Evolutionary conservation across 2,888 invertebrate genomes (phyloP), one percentile per base, ranked within the genome.

Genomic region (Sesamia inferens): DNA sequence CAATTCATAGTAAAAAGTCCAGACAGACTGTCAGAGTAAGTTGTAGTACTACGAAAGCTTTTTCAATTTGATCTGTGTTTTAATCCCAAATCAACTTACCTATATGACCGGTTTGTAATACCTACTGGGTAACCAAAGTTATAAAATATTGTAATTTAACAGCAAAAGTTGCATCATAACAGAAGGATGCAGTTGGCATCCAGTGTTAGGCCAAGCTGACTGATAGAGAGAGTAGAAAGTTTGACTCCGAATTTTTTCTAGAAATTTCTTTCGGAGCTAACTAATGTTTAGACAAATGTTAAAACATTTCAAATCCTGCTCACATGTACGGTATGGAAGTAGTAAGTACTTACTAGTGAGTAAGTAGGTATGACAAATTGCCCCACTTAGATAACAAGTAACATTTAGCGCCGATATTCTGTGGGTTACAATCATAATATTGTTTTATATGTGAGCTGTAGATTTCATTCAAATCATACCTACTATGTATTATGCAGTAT

Each of bases 341-440:
- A 24, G 72, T 24, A 51, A 10, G 19, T 47, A 54, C 54, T 71
- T 47, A 54, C 54, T 71, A 39, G 58, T 61, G 13, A 44, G 48
- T n/a, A 42, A 39, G 58, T 61, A 13, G 68, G 39, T n/a, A 59
- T 65, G 54, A 66, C 74, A 62, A 61, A 55, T 59, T 72, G 69
- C 0, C 31, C 81, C 39, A 79, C 39, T 68, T 68, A 67, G 81
- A 81, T 81, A 79, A 76, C 63, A 44, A 58, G 11, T 64, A 54
- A 54, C 44, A 68, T 79, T 75, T 68, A 55, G 24, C 61, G 57
- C 69, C 54, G 16, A 68, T 70, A 59, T 16, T 54, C 75, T 62
- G 58, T 79, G 64, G 75, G 63, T 76, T 69, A 67, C 55, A 31
- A 16, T 66, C 67, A 71, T 66, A 47, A 51, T 42, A 51, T 55